Percentiles rank a stretch among this genome's conserved stretches.
Evolutionary conservation across 2,113 vertebrate genomes (phyloP).

Genomic region (Patagioenas fasciata): DNA sequence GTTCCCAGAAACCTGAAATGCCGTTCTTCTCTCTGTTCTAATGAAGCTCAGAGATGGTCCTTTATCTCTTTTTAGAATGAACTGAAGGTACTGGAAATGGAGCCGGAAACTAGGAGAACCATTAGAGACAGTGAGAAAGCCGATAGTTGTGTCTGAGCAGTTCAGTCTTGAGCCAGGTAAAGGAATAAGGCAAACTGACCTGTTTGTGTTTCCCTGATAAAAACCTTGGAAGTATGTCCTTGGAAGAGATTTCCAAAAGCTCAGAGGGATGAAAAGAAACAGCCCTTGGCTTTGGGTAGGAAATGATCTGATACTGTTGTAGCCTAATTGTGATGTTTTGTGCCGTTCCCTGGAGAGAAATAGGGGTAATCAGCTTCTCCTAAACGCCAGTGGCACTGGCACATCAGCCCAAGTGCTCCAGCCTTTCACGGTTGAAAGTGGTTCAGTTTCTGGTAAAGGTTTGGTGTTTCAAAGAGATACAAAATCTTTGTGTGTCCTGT

Average conservation of each 20-base stretch:
- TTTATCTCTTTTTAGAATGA: slow-evolving; percentile 74
- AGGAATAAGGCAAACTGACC: not conserved
- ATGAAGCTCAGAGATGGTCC: slow-evolving; percentile 58
- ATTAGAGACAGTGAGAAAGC: slow-evolving; percentile 72
- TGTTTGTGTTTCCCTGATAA: not conserved
- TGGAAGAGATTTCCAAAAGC: not conserved
- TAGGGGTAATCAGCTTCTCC: not conserved
- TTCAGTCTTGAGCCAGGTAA: slow-evolving; percentile 74
- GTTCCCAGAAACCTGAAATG: slow-evolving; percentile 69
- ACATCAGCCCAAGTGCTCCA: not conserved
- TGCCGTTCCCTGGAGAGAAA: not conserved
- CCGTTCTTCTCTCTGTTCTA: slow-evolving; percentile 66
- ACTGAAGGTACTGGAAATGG: slow-evolving; percentile 71
- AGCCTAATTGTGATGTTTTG: not conserved
- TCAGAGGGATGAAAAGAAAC: not conserved
- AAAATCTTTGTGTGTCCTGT: not conserved
- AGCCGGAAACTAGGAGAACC: slow-evolving; percentile 49
- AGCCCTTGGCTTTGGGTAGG: not conserved
- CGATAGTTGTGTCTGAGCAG: slow-evolving; percentile 78
- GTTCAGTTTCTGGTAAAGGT: not conserved
- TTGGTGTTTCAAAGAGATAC: not conserved
- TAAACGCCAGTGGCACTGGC: not conserved
- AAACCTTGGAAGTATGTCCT: not conserved
- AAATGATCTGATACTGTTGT: not conserved
- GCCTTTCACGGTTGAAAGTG: not conserved